These are phyloP conservation scores for Athalia rosae DNA, from an alignment of 2,888 invertebrate species.

Conservation along the genomic window DNA sequence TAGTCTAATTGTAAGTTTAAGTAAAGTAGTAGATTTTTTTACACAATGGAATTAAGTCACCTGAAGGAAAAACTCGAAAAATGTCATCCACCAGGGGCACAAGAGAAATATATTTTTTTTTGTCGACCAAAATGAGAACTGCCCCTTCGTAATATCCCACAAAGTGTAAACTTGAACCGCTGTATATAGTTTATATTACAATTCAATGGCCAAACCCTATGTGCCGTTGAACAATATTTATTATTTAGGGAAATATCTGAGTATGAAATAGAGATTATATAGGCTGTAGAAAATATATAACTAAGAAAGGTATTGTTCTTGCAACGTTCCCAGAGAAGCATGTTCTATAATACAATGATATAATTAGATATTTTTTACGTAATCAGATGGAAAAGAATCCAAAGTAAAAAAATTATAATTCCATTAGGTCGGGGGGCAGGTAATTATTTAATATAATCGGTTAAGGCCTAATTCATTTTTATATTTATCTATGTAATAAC, in stretches of 20 bases:
- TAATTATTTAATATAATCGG: constrained; percentile 4
- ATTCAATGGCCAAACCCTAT: neutral
- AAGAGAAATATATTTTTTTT: neutral
- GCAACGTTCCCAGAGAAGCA: neutral
- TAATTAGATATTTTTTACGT: neutral
- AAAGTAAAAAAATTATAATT: neutral
- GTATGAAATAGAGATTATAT: constrained; percentile 18
- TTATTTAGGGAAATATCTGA: constrained; percentile 19
- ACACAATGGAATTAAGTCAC: neutral
- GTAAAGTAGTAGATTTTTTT: neutral
- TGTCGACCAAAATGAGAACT: neutral
- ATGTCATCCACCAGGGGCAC: neutral
- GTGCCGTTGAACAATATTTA: constrained; percentile 19
- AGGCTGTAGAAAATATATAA: constrained; percentile 30
- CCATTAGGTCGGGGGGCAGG: neutral
- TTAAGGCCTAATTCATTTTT: constrained; percentile 3
- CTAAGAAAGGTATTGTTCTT: constrained; percentile 27
- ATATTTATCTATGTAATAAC: neutral
- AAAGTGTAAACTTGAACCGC: neutral
- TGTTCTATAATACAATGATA: constrained; percentile 7
- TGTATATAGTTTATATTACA: neutral
- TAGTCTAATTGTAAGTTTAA: neutral
- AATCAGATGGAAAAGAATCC: constrained; percentile 11
- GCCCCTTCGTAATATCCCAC: neutral
- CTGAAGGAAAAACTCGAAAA: neutral